Conservation (phyloP, 2,888 invertebrate genomes). For the Eilema sororculum region DNA sequence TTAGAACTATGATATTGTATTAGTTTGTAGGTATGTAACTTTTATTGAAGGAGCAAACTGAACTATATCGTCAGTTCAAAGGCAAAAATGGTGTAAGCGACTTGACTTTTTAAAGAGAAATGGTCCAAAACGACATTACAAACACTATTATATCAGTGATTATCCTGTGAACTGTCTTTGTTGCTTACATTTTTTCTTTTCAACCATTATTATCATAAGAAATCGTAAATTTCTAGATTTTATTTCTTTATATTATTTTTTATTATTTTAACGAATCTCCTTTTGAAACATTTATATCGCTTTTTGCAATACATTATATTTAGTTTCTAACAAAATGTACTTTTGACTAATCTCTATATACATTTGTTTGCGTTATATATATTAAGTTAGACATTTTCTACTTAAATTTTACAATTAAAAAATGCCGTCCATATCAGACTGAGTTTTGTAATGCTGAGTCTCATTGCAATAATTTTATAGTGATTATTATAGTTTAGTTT, state of each 20-base stretch:
- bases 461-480: conserved; percentile 17
- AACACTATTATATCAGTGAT: too few species aligned
- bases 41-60: background rate
- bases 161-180: too few species aligned
- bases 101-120: too few species aligned
- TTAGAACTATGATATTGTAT: conserved; percentile 1
- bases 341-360: conserved; percentile 2
- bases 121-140: too few species aligned
- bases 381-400: conserved; percentile 1
- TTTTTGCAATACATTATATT: conserved; percentile 4
- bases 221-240: too few species aligned
- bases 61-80: too few species aligned
- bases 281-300: background rate
- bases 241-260: background rate
- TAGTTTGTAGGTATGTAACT: background rate
- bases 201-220: background rate
- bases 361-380: background rate
- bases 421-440: conserved; percentile 58
- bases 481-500: conserved; percentile 6
- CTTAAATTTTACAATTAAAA: conserved; percentile 20
- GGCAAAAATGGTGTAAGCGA: too few species aligned
- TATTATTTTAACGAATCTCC: background rate
- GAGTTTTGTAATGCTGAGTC: conserved; percentile 31
- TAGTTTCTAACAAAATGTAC: background rate
- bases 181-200: too few species aligned